Percentiles rank a stretch among this genome's conserved stretches.
phyloP scores from a whole-genome alignment of 1,140 invertebrate genomes.

The Temnothorax nylanderi region DNA sequence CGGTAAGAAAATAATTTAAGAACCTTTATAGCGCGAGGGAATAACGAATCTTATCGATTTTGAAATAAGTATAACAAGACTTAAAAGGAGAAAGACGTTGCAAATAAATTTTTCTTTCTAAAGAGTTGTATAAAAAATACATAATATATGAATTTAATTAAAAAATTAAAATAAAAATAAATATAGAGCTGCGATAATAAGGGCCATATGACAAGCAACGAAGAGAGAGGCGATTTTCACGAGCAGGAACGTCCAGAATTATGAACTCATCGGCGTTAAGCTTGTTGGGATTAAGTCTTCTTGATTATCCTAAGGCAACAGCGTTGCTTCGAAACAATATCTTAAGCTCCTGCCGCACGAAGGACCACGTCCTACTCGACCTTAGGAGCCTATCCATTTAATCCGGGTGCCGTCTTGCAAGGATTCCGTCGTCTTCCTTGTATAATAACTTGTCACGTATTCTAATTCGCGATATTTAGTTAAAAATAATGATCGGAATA shows the following conservation, averaged over 20 bases:
- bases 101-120: background rate
- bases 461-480: slow-evolving; percentile 70
- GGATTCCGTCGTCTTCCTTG: slow-evolving; percentile 72
- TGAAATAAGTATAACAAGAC: background rate
- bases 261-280: slow-evolving; percentile 80
- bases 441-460: slow-evolving; percentile 66
- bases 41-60: background rate
- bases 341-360: slow-evolving; percentile 77
- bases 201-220: background rate
- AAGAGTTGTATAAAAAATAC: background rate
- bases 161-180: background rate
- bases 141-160: background rate
- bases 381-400: slow-evolving; percentile 82
- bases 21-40: background rate
- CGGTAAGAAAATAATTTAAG: background rate
- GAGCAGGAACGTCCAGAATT: slow-evolving; percentile 63
- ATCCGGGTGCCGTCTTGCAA: slow-evolving; percentile 81
- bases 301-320: slow-evolving; percentile 84
- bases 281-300: slow-evolving; percentile 80
- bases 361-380: slow-evolving; percentile 80
- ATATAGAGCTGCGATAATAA: background rate
- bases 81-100: background rate
- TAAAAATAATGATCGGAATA: background rate
- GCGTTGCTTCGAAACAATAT: slow-evolving; percentile 82
- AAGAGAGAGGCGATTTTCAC: slow-evolving; percentile 24